These are phyloP conservation scores for Ctenopoma multispine DNA, from an alignment of 2,797 vertebrate species.

Conservation along the genomic window DNA sequence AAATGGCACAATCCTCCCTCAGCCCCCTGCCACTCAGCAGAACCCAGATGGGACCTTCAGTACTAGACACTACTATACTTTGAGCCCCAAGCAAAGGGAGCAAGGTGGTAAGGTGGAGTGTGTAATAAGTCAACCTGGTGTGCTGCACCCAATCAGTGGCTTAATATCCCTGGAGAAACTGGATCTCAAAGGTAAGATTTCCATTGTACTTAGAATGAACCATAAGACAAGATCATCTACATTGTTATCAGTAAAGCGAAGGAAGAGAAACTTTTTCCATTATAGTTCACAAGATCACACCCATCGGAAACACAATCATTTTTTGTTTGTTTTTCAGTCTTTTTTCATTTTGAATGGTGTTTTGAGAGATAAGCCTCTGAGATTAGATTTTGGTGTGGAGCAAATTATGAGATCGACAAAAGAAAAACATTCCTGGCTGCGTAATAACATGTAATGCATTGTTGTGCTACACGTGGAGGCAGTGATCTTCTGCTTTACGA, in stretches of 20 bases:
- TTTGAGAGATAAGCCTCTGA: not conserved
- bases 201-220: not conserved
- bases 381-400: too few relatives aligned
- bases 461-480: too few relatives aligned
- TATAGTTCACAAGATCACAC: not conserved
- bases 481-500: not conserved
- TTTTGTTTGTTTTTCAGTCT: not conserved
- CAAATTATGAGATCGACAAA: too few relatives aligned
- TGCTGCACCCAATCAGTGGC: constrained; percentile 66
- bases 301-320: not conserved
- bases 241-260: not conserved
- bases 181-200: constrained; percentile 65
- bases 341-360: not conserved
- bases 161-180: constrained; percentile 63
- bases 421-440: not conserved
- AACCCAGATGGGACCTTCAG: constrained; percentile 77
- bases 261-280: not conserved
- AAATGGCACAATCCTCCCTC: constrained; percentile 75
- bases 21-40: constrained; percentile 50
- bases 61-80: constrained; percentile 78
- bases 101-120: constrained; percentile 85
- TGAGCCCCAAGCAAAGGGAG: constrained; percentile 79
- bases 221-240: not conserved
- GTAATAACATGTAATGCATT: not conserved
- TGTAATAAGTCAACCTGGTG: constrained; percentile 84